phyloP scores from a whole-genome alignment of 2,797 vertebrate species.

The Coregonus ussuriensis region DNA sequence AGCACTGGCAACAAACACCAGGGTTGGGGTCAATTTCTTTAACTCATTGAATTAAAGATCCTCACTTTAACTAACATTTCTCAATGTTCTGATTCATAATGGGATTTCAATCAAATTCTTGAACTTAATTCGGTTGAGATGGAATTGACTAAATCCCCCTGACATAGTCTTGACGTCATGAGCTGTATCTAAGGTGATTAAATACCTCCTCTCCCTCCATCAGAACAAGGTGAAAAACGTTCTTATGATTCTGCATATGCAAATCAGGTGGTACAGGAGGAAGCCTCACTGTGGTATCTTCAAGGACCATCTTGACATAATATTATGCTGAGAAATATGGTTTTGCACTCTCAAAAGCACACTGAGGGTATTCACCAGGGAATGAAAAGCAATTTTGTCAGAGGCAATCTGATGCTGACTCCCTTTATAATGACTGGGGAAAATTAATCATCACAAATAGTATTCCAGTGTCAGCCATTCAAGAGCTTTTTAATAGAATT shows the following conservation, averaged over 20 bases:
- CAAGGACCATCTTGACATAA: conserved; percentile 70
- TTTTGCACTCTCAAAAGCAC: conserved; percentile 73
- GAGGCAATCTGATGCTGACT: conserved; percentile 88
- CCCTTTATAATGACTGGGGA: conserved; percentile 92
- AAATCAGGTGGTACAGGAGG: conserved; percentile 66
- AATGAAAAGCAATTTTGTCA: conserved; percentile 95
- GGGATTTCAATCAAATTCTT: conserved; percentile 11
- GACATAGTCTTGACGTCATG: conserved; percentile 13
- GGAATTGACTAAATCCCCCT: conserved; percentile 6
- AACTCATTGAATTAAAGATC: not conserved
- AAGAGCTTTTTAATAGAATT: conserved; percentile 97
- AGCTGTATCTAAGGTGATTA: conserved; percentile 37
- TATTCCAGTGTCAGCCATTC: conserved; percentile 90
- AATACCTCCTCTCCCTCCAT: conserved; percentile 28
- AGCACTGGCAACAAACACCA: not conserved
- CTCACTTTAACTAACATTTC: not conserved
- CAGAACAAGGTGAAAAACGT: conserved; percentile 34
- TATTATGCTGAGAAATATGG: conserved; percentile 72
- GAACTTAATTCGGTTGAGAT: conserved; percentile 13
- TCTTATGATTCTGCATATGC: conserved; percentile 42
- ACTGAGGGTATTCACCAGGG: conserved; percentile 85
- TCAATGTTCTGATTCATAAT: not conserved
- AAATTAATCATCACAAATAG: conserved; percentile 96
- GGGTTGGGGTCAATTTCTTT: not conserved
- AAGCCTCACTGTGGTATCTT: conserved; percentile 54